Base-by-base conservation (phyloP, 2,113 vertebrate species). In the Embiotoca jacksoni region DNA sequence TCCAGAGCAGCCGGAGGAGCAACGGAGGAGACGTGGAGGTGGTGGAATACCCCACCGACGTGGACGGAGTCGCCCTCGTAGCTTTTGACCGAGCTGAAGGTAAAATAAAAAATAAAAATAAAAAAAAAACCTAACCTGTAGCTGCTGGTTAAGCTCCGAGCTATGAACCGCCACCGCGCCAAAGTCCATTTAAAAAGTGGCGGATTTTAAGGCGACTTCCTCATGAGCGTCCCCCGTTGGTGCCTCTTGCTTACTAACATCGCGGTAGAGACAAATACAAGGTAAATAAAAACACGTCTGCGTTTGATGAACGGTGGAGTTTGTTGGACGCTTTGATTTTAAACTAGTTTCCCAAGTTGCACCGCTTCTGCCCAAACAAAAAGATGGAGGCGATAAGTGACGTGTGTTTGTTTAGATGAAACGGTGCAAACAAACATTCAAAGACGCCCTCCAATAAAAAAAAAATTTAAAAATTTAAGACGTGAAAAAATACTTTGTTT, bases 11-110 rank as follows among this genome's bases (percentile, higher is more conserved):
- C 30, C 57, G 74, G 47, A 90, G 78, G 53, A 92, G 84, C 2
- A 3, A 14, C 0, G 91, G 92, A 30, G 92, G 91, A 10, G 92
- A 93, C 53, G 88, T 93, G 14, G 78, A 86, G 39, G 49, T 1
- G 14, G 75, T 89, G 6, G 9, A 1, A 0, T 91, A 81, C 7
- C 91, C 87, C 30, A 88, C 80, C 10, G 11, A 47, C 64, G n/a
- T 76, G 62, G 59, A 33, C 3, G 88, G 92, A 6, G 89, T 88
- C 2, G 92, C 90, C 1, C 90, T 87, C n/a, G 80, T 93, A 35
- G 83, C 86, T 1, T 92, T 90, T 47, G 76, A 86, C 39, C 9
- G 14, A 30, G 37, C 37, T 31, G 33, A 58, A 93, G 92, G 92
- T 93, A 79, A 85, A 47, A 23, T 0, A 15, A 37, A 7, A 13